Evolutionary conservation across 2,888 invertebrate species (phyloP).

Genomic region (Trichogramma evanescens): DNA sequence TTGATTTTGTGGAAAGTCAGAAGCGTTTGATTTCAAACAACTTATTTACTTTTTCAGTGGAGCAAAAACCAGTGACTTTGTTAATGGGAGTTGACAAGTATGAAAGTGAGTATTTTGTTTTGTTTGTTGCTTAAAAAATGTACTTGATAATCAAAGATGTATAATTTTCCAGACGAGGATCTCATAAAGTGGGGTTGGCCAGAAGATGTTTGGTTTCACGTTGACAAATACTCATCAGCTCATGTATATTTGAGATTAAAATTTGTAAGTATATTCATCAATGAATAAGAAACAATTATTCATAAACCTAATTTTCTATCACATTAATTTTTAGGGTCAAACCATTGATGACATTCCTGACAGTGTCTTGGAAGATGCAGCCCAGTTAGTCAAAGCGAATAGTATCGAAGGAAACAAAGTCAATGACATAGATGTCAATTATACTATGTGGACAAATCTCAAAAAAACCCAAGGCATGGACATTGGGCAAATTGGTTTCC

Average conservation of each 20-base stretch:
- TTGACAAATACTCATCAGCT: conserved; percentile 92
- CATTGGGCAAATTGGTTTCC: conserved; percentile 91
- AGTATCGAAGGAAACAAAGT: conserved; percentile 89
- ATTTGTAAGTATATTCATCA: conserved; percentile 54
- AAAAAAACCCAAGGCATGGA: conserved; percentile 99
- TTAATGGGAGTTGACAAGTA: conserved; percentile 97
- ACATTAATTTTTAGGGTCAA: conserved; percentile 63
- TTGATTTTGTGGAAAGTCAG: conserved; percentile 9
- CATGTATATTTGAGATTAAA: conserved; percentile 90
- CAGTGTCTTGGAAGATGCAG: conserved; percentile 89
- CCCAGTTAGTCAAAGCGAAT: conserved; percentile 96
- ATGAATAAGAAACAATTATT: not conserved
- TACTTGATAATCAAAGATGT: not conserved
- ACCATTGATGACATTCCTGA: conserved; percentile 90
- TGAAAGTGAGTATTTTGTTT: conserved; percentile 68
- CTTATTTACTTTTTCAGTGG: conserved; percentile 51
- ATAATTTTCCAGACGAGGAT: conserved; percentile 74
- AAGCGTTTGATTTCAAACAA: not conserved
- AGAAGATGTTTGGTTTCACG: conserved; percentile 99
- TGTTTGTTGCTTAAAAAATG: not conserved
- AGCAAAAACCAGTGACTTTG: conserved; percentile 76
- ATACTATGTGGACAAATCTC: conserved; percentile 96
- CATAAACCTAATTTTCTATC: conserved; percentile 3
- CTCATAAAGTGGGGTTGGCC: conserved; percentile 99
- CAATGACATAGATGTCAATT: conserved; percentile 94